A percentile compares a stretch with the other conserved stretches of the same genome.
These are phyloP conservation scores for Drosophila prosaltans DNA, from an alignment of 1,140 invertebrate species.

Conservation along the genomic window DNA sequence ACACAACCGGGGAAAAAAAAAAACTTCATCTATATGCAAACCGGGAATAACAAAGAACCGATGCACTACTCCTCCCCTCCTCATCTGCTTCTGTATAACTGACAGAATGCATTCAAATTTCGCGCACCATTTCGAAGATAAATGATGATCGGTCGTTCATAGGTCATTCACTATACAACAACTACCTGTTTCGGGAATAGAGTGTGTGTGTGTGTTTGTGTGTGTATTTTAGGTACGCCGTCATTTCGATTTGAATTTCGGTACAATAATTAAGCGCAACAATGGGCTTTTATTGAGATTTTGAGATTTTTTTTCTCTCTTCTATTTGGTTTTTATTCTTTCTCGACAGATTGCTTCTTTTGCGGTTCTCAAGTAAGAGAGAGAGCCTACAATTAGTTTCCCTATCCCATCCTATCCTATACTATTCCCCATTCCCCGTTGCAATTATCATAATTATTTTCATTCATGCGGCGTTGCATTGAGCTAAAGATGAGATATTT, in stretches of 20 bases:
- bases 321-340: slow-evolving; percentile 12
- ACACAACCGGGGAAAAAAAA: slow-evolving; percentile 40
- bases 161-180: slow-evolving; percentile 12
- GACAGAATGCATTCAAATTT: slow-evolving; percentile 73
- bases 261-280: slow-evolving; percentile 77
- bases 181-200: slow-evolving; percentile 5
- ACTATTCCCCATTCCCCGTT: slow-evolving; percentile 40
- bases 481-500: slow-evolving; percentile 37
- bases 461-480: slow-evolving; percentile 70
- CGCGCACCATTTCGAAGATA: slow-evolving; percentile 71
- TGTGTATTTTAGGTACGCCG: slow-evolving; percentile 19
- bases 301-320: no score
- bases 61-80: slow-evolving; percentile 27
- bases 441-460: slow-evolving; percentile 82
- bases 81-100: slow-evolving; percentile 46
- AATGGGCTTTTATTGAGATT: slow-evolving; percentile 76
- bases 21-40: slow-evolving; percentile 54
- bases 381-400: slow-evolving; percentile 73
- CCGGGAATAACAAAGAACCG: slow-evolving; percentile 20
- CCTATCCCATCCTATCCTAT: slow-evolving; percentile 19
- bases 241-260: slow-evolving; percentile 75
- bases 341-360: slow-evolving; percentile 42
- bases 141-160: slow-evolving; percentile 59
- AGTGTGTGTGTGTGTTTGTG: neutral
- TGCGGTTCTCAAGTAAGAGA: slow-evolving; percentile 54